Percentiles rank a stretch among this genome's conserved stretches.
phyloP scores from a whole-genome alignment of 2,113 vertebrate species.

The Hydrolagus affinis region DNA sequence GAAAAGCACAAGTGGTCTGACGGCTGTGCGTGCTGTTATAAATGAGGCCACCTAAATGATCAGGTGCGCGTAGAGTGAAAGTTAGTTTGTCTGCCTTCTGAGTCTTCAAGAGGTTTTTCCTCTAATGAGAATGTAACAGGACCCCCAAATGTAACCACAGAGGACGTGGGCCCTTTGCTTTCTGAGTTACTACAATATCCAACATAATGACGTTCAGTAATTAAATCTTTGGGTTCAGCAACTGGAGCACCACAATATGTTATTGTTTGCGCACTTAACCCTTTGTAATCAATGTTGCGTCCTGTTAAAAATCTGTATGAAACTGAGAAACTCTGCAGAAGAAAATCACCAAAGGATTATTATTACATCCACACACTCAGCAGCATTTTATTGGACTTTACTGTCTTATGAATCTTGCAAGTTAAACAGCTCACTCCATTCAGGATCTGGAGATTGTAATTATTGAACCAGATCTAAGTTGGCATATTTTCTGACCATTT shows the following conservation, averaged over 20 bases:
- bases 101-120: conserved; percentile 32
- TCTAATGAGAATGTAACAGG: conserved; percentile 44
- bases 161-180: background rate
- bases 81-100: conserved; percentile 33
- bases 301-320: too few species aligned
- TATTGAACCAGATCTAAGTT: too few species aligned
- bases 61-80: conserved; percentile 41
- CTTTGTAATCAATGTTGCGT: background rate
- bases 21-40: conserved; percentile 42
- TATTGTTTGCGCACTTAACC: background rate
- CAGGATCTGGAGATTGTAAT: background rate
- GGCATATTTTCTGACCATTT: too few species aligned
- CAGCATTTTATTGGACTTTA: background rate
- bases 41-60: conserved; percentile 43
- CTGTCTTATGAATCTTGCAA: background rate
- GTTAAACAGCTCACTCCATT: background rate
- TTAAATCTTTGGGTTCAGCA: background rate
- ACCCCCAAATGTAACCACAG: conserved; percentile 39
- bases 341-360: background rate
- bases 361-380: too few species aligned
- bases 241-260: background rate
- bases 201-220: conserved; percentile 6
- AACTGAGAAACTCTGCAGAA: background rate
- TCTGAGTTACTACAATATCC: conserved; percentile 23
- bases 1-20: conserved; percentile 40